phyloP scores from a whole-genome alignment of 2,797 vertebrate species.

The Sciurus vulgaris region DNA sequence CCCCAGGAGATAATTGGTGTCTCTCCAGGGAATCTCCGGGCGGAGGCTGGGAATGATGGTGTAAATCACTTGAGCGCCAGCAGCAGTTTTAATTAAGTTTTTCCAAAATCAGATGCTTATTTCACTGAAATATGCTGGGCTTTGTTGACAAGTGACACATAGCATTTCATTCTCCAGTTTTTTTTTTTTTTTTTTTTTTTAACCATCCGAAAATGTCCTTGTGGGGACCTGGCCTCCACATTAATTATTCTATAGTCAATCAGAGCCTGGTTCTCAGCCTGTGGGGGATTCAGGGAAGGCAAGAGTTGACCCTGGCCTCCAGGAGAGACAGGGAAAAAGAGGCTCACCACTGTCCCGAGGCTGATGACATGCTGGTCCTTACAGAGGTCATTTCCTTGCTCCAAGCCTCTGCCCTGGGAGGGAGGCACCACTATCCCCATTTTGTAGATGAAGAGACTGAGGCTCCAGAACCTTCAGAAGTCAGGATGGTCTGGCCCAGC shows the following conservation, averaged over 20 bases:
- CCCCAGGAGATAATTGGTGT: constrained; percentile 80
- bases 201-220: background rate
- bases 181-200: background rate
- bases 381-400: background rate
- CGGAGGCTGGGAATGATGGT: constrained; percentile 51
- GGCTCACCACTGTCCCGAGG: background rate
- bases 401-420: background rate
- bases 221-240: background rate
- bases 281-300: background rate
- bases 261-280: background rate
- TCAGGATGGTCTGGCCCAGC: background rate
- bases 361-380: background rate
- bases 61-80: constrained; percentile 75
- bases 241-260: constrained; percentile 40
- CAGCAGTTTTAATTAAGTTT: constrained; percentile 82
- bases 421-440: background rate
- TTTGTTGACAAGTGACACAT: constrained; percentile 80
- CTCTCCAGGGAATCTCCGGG: constrained; percentile 71
- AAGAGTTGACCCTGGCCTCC: background rate
- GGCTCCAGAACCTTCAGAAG: background rate
- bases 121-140: constrained; percentile 68
- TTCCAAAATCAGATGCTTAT: constrained; percentile 80
- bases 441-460: background rate
- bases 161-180: constrained; percentile 70
- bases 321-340: background rate